phyloP scores from a whole-genome alignment of 2,797 vertebrate species.

The Danio jaintianensis region DNA sequence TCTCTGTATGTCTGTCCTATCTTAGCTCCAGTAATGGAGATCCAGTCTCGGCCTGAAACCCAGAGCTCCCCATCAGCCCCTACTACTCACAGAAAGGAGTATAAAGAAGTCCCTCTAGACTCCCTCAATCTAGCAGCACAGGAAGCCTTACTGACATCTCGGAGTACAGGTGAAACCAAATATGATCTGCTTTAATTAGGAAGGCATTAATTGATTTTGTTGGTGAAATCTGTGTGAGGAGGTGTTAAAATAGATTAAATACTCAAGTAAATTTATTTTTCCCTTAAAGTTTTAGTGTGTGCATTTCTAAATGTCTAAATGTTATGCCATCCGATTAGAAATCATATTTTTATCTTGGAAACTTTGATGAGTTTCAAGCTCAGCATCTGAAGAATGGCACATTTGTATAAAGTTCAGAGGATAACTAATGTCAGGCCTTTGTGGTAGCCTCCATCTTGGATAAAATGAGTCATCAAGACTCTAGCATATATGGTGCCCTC shows the following conservation, averaged over 20 bases:
- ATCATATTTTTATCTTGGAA: neutral
- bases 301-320: neutral
- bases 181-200: neutral
- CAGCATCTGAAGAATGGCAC: neutral
- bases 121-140: conserved; percentile 80
- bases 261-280: neutral
- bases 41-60: conserved; percentile 71
- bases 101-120: conserved; percentile 84
- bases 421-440: neutral
- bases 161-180: conserved; percentile 80
- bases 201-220: neutral
- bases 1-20: neutral
- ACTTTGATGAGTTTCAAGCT: neutral
- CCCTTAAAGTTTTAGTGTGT: neutral
- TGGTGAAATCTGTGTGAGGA: neutral
- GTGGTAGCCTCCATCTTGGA: conserved; percentile 25
- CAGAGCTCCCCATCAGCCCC: conserved; percentile 63
- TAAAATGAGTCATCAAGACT: conserved; percentile 49
- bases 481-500: conserved; percentile 47
- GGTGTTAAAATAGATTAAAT: neutral
- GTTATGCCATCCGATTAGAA: neutral
- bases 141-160: conserved; percentile 77
- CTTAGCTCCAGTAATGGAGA: conserved; percentile 67
- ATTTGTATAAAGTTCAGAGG: neutral
- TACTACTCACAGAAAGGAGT: conserved; percentile 75